Evolutionary conservation across 2,888 invertebrate genomes (phyloP).

Genomic region (Petrophora chlorosata): DNA sequence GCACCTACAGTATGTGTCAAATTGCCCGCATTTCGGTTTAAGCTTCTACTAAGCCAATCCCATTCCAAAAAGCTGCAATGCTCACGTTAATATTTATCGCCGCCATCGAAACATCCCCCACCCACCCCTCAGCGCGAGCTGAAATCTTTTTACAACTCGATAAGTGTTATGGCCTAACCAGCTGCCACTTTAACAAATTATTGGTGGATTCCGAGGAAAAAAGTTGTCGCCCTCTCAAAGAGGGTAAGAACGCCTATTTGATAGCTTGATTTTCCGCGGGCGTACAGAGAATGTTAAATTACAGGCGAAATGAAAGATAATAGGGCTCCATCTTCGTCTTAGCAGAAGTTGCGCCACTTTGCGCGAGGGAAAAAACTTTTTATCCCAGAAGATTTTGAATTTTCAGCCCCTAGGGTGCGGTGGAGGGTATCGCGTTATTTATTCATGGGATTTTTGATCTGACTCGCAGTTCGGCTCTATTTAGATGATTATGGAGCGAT

Average conservation of each 20-base stretch:
- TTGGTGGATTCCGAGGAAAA: conserved; percentile 77
- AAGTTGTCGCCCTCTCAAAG: conserved; percentile 75
- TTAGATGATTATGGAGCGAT: conserved; percentile 42
- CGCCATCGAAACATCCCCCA: conserved; percentile 10
- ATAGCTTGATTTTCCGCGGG: conserved; percentile 78
- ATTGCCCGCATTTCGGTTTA: too few species aligned
- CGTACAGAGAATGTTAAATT: conserved; percentile 80
- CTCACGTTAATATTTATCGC: conserved; percentile 19
- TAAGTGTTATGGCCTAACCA: conserved; percentile 79
- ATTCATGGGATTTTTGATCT: conserved; percentile 70
- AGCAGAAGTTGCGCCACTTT: conserved; percentile 64
- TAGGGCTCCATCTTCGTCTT: conserved; percentile 64
- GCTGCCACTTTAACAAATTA: conserved; percentile 82
- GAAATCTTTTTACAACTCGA: conserved; percentile 74
- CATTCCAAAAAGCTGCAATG: conserved; percentile 15
- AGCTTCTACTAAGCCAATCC: conserved; percentile 11
- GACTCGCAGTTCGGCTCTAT: conserved; percentile 49
- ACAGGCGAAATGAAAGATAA: conserved; percentile 82
- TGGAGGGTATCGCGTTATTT: conserved; percentile 68
- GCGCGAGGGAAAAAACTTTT: conserved; percentile 65
- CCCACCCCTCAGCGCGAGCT: conserved; percentile 10
- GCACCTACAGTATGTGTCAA: too few species aligned
- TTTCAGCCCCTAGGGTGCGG: conserved; percentile 60
- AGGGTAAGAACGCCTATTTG: conserved; percentile 74
- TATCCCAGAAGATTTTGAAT: conserved; percentile 41